phyloP scores from a whole-genome alignment of 1,140 invertebrate species.

The Drosophila auraria region DNA sequence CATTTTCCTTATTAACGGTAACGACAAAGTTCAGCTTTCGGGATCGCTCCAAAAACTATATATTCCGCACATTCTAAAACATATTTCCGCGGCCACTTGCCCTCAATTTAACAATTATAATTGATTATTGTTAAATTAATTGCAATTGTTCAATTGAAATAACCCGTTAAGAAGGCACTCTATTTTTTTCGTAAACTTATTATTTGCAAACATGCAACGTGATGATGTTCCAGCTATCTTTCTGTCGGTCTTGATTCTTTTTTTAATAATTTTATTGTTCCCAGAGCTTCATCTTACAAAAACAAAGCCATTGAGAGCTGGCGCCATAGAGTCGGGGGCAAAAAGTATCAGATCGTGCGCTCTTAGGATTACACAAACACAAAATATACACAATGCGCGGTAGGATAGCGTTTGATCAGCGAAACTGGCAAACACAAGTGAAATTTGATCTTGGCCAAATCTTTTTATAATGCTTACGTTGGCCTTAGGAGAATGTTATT shows the following conservation, averaged over 20 bases:
- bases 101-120: slow-evolving; percentile 22
- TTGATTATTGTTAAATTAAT: slow-evolving; percentile 22
- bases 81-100: slow-evolving; percentile 24
- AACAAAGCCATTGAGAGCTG: neutral
- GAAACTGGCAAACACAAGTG: too few species aligned
- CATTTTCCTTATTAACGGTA: slow-evolving; percentile 63
- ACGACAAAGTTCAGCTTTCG: slow-evolving; percentile 36
- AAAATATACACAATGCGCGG: neutral
- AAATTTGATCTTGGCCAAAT: too few species aligned
- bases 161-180: neutral
- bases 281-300: slow-evolving; percentile 9
- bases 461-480: too few species aligned
- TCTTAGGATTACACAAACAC: neutral
- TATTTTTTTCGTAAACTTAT: neutral
- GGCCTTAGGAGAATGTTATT: too few species aligned
- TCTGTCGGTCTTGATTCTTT: neutral
- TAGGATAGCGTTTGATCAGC: too few species aligned
- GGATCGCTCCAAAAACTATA: slow-evolving; percentile 14
- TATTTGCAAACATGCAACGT: slow-evolving; percentile 14
- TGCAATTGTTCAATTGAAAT: slow-evolving; percentile 21
- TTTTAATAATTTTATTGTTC: neutral
- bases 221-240: neutral
- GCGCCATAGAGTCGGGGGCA: neutral
- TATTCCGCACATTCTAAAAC: neutral
- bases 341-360: neutral